Percentiles rank a stretch among this genome's conserved stretches.
phyloP scores from a whole-genome alignment of 2,113 vertebrate species.

The Lipophrys pholis region DNA sequence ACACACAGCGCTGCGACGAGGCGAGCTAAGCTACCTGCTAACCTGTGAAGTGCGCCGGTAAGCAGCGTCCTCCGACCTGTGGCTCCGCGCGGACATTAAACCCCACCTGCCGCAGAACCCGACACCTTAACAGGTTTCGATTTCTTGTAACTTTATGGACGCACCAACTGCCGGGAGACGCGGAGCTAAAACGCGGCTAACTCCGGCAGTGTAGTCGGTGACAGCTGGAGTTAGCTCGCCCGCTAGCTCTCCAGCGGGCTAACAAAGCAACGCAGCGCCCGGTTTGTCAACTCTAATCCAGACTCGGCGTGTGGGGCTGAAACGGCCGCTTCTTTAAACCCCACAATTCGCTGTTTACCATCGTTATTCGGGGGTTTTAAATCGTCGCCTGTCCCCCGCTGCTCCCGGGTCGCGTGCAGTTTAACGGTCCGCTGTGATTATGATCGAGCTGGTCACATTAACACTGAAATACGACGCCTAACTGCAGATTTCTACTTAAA shows the following conservation, averaged over 20 bases:
- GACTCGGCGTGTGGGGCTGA: slow-evolving; percentile 21
- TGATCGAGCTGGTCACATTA: neutral
- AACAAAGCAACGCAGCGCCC: slow-evolving; percentile 65
- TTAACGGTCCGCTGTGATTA: neutral
- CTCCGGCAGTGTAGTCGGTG: slow-evolving; percentile 40
- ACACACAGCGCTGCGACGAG: slow-evolving; percentile 35
- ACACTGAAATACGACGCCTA: too few relatives aligned
- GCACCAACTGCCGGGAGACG: neutral
- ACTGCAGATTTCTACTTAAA: too few relatives aligned
- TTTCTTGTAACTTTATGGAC: too few relatives aligned
- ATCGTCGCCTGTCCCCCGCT: too few relatives aligned
- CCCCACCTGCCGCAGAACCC: too few relatives aligned
- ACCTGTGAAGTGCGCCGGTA: slow-evolving; percentile 71
- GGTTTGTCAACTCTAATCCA: slow-evolving; percentile 12
- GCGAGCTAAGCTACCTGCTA: slow-evolving; percentile 61
- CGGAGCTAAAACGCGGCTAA: slow-evolving; percentile 7
- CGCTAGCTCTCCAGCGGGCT: slow-evolving; percentile 52
- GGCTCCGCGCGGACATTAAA: neutral
- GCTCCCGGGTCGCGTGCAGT: neutral
- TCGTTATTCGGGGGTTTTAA: too few relatives aligned
- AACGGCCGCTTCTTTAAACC: neutral
- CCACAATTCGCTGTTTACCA: too few relatives aligned
- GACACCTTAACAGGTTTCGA: too few relatives aligned
- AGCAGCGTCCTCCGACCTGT: slow-evolving; percentile 38
- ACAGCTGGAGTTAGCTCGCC: slow-evolving; percentile 67